phyloP scores from a whole-genome alignment of 2,797 vertebrate genomes.

The Triplophysa yarkandensis region DNA sequence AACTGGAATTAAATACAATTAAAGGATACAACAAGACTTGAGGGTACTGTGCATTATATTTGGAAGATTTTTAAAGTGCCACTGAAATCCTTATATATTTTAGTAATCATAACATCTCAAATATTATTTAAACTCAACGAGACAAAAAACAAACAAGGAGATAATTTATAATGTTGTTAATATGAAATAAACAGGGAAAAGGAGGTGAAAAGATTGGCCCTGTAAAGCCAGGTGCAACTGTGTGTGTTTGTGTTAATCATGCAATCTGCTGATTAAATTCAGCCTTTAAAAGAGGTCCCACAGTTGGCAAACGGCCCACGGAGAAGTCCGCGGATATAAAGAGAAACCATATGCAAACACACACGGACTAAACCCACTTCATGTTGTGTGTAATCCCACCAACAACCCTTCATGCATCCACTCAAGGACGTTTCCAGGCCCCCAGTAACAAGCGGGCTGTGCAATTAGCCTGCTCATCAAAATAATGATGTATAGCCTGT shows the following conservation, averaged over 20 bases:
- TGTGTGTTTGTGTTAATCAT: constrained; percentile 38
- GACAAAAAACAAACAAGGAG: constrained; percentile 30
- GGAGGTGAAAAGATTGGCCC: constrained; percentile 42
- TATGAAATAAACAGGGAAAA: constrained; percentile 12
- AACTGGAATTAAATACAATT: too few relatives aligned
- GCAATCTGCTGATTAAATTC: constrained; percentile 57
- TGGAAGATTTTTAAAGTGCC: too few relatives aligned
- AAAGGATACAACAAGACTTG: too few relatives aligned
- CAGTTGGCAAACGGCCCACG: constrained; percentile 55
- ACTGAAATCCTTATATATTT: too few relatives aligned
- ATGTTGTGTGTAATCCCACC: constrained; percentile 49
- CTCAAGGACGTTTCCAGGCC: constrained; percentile 72
- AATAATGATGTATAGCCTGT: constrained; percentile 81
- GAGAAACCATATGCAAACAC: constrained; percentile 58
- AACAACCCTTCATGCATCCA: constrained; percentile 66
- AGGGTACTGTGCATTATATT: too few relatives aligned
- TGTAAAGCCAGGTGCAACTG: constrained; percentile 69
- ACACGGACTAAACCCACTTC: constrained; percentile 67
- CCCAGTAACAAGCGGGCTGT: constrained; percentile 66
- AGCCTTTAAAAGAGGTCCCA: constrained; percentile 51
- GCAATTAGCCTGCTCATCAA: constrained; percentile 76
- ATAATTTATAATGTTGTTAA: constrained; percentile 63
- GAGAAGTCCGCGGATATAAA: constrained; percentile 62
- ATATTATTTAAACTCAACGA: too few relatives aligned
- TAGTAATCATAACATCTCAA: too few relatives aligned